Evolutionary conservation across 2,888 invertebrate genomes (phyloP).

Genomic region (Dicyrtomina minuta): DNA sequence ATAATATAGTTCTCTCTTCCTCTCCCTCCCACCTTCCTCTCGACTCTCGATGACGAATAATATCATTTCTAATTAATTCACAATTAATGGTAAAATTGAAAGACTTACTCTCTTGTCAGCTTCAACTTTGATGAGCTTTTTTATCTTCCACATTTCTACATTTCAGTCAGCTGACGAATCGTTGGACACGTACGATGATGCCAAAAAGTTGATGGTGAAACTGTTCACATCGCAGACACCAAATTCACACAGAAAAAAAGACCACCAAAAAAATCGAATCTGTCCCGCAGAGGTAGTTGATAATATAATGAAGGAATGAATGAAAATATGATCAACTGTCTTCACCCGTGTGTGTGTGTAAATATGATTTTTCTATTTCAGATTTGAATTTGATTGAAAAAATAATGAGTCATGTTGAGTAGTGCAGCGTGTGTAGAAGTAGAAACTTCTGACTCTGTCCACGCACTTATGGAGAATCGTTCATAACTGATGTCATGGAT

Average conservation of each 20-base stretch:
- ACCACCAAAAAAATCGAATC: constrained; percentile 9
- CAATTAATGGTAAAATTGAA: too few species aligned
- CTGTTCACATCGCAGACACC: constrained; percentile 4
- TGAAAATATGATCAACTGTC: constrained; percentile 16
- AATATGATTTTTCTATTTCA: too few species aligned
- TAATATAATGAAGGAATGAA: constrained; percentile 12
- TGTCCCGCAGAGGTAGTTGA: background rate
- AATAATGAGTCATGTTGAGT: too few species aligned
- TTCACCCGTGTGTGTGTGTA: too few species aligned
- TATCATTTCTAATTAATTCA: too few species aligned
- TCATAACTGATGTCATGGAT: too few species aligned
- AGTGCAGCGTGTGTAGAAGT: too few species aligned
- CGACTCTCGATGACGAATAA: too few species aligned
- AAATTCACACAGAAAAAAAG: background rate
- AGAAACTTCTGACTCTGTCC: too few species aligned
- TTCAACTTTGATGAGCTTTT: constrained; percentile 99
- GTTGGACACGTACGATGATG: constrained; percentile 59
- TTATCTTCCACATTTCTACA: constrained; percentile 99
- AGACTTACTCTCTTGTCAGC: constrained; percentile 95
- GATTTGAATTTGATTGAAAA: too few species aligned
- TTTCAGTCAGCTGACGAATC: constrained; percentile 97
- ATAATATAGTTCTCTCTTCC: background rate
- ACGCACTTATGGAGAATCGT: too few species aligned
- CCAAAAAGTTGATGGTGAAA: constrained; percentile 10
- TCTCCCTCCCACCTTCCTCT: too few species aligned